Base-by-base conservation (phyloP, 2,113 vertebrate species). In the Phoenicopterus ruber region DNA sequence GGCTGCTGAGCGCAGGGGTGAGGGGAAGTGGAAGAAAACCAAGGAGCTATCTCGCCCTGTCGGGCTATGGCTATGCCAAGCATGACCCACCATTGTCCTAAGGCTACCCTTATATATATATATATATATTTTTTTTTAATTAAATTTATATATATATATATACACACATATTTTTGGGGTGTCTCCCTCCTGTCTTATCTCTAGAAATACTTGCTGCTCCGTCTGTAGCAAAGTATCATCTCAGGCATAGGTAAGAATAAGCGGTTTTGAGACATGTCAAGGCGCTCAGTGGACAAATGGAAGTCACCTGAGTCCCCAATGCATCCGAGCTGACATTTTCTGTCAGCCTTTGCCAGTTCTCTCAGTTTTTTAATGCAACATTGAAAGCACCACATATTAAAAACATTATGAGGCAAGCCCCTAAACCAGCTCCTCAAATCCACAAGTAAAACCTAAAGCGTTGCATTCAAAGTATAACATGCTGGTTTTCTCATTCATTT, bases 1-100 rank as follows among this genome's bases (percentile, higher is more conserved):
- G 0, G 25, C 21, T 91, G 17, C 46, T 58, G 47, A 54, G 28
- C 1, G 1, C 26, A 72, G 38, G 6, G 40, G 3, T 32, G 31
- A 63, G 89, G 17, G 16, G 38, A 78, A 83, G 17, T 0, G 0
- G 28, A 71, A 22, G n/a, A 79, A 40, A 57, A 63, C 9, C 11
- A 58, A 59, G 19, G 26, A 67, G 17, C 13, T 95, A 28, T 52
- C 38, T 88, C 10, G 1, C 9, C 25, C 18, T 1, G 1, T 2
- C 52, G 47, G 79, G 31, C 36, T 81, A 47, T 0, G 1, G 26
- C 49, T 88, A 32, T 4, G 8, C 22, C 25, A 82, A 71, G 10
- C 9, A 29, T 54, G 17, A 76, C 29, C 42, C 42, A 42, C 42
- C 42, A 13, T 14, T 42, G 15, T 13, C 42, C 8, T 25, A 66